phyloP scores from a whole-genome alignment of 2,888 invertebrate species.

The Lepetodrilus schrolli region DNA sequence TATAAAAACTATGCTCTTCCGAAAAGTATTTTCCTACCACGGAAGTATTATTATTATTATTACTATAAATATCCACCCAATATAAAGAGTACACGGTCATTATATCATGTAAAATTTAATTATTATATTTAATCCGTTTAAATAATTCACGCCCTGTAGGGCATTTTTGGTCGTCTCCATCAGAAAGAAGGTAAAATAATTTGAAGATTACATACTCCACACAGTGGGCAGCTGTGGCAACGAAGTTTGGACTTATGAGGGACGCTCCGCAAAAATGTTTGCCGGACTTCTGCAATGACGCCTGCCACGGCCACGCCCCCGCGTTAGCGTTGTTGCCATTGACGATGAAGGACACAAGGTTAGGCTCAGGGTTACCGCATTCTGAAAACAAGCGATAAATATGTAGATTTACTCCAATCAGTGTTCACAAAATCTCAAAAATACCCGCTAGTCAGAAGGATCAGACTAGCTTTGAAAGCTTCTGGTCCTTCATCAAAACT shows the following conservation, averaged over 20 bases:
- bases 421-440: not conserved
- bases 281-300: constrained; percentile 49
- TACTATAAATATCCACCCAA: too few species aligned
- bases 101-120: too few species aligned
- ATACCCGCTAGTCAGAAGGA: not conserved
- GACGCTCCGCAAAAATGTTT: constrained; percentile 67
- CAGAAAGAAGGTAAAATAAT: not conserved
- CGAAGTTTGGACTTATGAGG: constrained; percentile 63
- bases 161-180: not conserved
- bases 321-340: constrained; percentile 52
- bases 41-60: too few species aligned
- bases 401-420: not conserved
- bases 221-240: constrained; percentile 69
- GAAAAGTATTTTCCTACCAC: too few species aligned
- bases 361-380: constrained; percentile 30
- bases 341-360: constrained; percentile 44
- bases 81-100: too few species aligned
- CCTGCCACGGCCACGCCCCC: constrained; percentile 66
- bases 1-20: too few species aligned
- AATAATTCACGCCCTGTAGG: not conserved
- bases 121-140: too few species aligned
- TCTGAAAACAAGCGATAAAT: not conserved
- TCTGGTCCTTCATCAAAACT: too few species aligned
- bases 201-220: constrained; percentile 59
- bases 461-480: too few species aligned